Percentiles rank a stretch among this genome's conserved stretches.
Evolutionary conservation across 2,888 invertebrate species (phyloP).

Genomic region (Netelia inedita): DNA sequence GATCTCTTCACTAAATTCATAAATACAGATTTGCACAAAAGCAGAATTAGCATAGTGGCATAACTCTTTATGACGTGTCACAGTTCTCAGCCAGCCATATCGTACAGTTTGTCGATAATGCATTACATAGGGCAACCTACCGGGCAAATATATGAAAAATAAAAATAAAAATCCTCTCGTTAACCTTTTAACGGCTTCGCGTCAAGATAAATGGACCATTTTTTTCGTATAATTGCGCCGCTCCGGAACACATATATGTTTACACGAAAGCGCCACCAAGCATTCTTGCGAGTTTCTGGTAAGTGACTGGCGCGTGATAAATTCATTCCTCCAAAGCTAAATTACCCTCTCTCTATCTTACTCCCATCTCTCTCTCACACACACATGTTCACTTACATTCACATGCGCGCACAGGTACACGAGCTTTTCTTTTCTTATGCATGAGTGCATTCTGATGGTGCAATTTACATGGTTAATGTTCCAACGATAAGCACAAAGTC

Average conservation of each 20-base stretch:
- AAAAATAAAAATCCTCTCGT: constrained; percentile 55
- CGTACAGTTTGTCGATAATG: neutral
- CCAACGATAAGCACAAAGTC: too few species aligned
- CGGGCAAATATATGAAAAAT: constrained; percentile 24
- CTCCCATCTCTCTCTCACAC: neutral
- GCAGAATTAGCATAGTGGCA: neutral
- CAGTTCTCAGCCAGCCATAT: too few species aligned
- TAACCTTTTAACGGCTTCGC: constrained; percentile 59
- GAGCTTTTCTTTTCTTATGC: too few species aligned
- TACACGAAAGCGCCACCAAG: neutral
- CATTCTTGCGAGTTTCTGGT: constrained; percentile 47
- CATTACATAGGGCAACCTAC: neutral
- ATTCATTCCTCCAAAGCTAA: constrained; percentile 60
- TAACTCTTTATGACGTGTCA: neutral
- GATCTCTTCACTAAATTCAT: neutral
- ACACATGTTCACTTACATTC: neutral
- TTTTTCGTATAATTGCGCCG: constrained; percentile 61
- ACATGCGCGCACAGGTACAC: too few species aligned
- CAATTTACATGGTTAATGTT: too few species aligned
- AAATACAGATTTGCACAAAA: neutral
- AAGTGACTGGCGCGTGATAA: constrained; percentile 63
- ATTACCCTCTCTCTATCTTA: constrained; percentile 38
- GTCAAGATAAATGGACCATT: constrained; percentile 65
- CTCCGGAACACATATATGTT: neutral
- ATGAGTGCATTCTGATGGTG: too few species aligned